Conservation (phyloP, 2,888 invertebrate genomes). For the Andrena hattorfiana region DNA sequence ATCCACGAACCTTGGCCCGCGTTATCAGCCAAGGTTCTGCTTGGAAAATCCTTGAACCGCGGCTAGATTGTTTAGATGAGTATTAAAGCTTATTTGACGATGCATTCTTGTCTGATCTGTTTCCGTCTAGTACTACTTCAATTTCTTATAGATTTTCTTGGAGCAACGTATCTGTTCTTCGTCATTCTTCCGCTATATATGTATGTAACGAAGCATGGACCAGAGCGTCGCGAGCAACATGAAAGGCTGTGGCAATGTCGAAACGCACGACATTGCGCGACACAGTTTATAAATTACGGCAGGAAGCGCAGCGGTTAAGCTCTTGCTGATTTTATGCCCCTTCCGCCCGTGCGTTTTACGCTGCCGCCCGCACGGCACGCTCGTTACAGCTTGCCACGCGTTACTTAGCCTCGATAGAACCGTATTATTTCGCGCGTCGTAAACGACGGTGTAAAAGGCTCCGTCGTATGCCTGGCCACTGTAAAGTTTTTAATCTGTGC, state of each 20-base stretch:
- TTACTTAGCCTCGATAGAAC: conserved; percentile 41
- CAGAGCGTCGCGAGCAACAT: no score
- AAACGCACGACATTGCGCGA: conserved; percentile 2
- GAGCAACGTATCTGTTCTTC: not conserved
- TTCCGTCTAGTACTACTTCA: no score
- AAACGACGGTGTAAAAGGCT: not conserved
- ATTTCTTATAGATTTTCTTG: no score
- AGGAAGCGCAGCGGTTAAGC: conserved; percentile 28
- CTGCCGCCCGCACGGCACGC: conserved; percentile 32
- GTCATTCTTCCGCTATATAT: not conserved
- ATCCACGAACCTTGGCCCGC: no score
- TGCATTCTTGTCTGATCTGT: no score
- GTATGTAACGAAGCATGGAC: no score
- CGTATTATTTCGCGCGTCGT: conserved; percentile 33
- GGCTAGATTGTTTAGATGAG: no score
- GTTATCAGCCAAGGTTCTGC: no score
- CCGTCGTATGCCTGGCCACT: not conserved
- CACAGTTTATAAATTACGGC: conserved; percentile 53
- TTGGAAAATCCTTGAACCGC: no score
- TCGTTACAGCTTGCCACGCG: conserved; percentile 37
- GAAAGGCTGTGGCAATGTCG: not conserved
- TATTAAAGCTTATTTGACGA: no score
- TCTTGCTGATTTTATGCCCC: conserved; percentile 50
- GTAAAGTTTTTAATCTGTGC: conserved; percentile 7
- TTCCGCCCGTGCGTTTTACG: conserved; percentile 37